Evolutionary conservation across 2,888 invertebrate genomes (phyloP).

Genomic region (Cosmia pyralina): DNA sequence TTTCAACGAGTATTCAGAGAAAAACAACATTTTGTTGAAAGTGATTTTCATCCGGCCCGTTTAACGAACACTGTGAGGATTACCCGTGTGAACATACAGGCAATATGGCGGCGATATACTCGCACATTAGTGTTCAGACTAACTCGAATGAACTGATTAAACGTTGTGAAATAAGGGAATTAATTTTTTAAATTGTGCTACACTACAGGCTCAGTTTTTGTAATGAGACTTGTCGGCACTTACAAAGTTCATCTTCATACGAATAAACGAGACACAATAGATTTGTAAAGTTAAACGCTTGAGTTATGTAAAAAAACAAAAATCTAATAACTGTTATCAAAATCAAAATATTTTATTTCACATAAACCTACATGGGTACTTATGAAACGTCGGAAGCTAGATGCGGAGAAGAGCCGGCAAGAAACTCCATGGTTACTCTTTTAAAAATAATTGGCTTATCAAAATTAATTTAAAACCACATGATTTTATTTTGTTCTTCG

Average conservation of each 20-base stretch:
- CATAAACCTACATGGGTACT: too few relatives aligned
- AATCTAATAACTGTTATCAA: background rate
- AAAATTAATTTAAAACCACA: background rate
- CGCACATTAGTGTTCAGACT: conserved; percentile 15
- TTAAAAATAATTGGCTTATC: too few relatives aligned
- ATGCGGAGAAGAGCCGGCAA: too few relatives aligned
- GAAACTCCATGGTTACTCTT: too few relatives aligned
- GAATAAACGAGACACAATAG: background rate
- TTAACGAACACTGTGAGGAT: conserved; percentile 55
- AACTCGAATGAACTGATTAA: background rate
- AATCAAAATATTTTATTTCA: too few relatives aligned
- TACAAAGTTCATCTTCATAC: background rate
- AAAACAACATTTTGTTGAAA: conserved; percentile 18
- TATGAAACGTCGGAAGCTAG: too few relatives aligned
- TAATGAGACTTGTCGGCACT: background rate
- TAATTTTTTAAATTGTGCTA: background rate
- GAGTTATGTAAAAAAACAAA: background rate
- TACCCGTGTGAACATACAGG: conserved; percentile 29
- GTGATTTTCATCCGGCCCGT: conserved; percentile 19
- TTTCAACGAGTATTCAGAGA: conserved; percentile 7
- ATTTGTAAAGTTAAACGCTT: too few relatives aligned
- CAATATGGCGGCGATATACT: conserved; percentile 28
- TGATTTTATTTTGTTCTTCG: background rate
- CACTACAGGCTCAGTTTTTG: background rate
- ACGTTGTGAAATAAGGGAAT: background rate